Evolutionary conservation across 2,797 vertebrate genomes (phyloP).

Genomic region (Ibycter americanus): DNA sequence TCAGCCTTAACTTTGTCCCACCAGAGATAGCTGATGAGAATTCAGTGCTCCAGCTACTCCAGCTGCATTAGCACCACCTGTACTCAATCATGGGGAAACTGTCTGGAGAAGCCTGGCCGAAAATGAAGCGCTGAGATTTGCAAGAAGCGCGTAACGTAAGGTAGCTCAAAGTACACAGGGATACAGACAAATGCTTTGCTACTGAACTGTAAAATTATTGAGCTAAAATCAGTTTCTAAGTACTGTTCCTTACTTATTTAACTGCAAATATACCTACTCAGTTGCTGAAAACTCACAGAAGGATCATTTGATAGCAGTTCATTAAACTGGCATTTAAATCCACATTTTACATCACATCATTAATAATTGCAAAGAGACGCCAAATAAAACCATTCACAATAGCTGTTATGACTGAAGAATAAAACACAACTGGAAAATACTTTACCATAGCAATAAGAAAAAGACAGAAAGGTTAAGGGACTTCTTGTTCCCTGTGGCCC

Average conservation of each 20-base stretch:
- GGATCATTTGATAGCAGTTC: background rate
- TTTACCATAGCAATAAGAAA: background rate
- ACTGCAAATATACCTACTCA: background rate
- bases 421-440: background rate
- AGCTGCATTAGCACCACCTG: background rate
- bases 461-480: background rate
- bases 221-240: background rate
- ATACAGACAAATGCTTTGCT: background rate
- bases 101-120: background rate
- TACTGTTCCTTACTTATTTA: background rate
- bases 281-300: background rate
- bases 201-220: background rate
- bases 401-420: background rate
- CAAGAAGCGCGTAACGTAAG: background rate
- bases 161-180: background rate
- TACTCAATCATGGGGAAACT: background rate
- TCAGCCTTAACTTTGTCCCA: background rate
- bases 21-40: background rate
- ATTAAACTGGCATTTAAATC: background rate
- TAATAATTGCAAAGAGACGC: background rate
- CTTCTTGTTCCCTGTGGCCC: background rate
- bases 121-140: background rate
- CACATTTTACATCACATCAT: background rate
- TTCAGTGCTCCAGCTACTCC: background rate
- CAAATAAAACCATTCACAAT: background rate